Conservation (phyloP, 37 sponge, comb jelly and placozoan species). For the Halichondria panicea region DNA sequence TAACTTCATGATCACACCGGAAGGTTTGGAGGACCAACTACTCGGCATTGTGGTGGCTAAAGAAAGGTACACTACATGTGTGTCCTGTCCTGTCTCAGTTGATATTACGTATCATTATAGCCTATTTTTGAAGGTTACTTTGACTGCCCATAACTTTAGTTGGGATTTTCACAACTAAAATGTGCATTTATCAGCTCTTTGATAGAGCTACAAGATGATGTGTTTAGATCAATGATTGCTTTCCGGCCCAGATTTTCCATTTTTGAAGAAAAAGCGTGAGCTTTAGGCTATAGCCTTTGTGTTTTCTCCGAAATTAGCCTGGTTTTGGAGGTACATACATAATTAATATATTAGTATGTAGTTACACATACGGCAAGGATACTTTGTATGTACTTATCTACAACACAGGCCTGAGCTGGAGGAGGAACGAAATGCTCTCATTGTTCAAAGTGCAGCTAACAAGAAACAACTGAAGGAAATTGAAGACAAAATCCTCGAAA, state of each 20-base stretch:
- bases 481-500: slow-evolving; percentile 99
- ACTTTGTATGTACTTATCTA: too few relatives aligned
- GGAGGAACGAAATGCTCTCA: slow-evolving; percentile 95
- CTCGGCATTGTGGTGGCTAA: slow-evolving; percentile 98
- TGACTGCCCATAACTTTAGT: too few relatives aligned
- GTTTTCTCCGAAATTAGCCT: too few relatives aligned
- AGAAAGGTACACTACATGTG: slow-evolving; percentile 72
- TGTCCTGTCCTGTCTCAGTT: too few relatives aligned
- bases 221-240: too few relatives aligned
- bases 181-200: too few relatives aligned
- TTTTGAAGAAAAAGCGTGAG: not conserved
- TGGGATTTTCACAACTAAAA: too few relatives aligned
- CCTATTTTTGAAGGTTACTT: too few relatives aligned
- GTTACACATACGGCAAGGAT: too few relatives aligned
- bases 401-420: slow-evolving; percentile 92
- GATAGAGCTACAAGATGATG: too few relatives aligned
- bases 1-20: slow-evolving; percentile 99
- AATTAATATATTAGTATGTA: not conserved
- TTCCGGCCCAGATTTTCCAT: too few relatives aligned
- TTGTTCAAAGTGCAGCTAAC: slow-evolving; percentile 93
- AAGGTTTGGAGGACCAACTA: slow-evolving; percentile 98
- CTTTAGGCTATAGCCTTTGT: not conserved
- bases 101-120: too few relatives aligned
- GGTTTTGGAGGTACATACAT: not conserved
- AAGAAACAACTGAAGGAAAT: slow-evolving; percentile 99